Conservation (phyloP, 1,140 invertebrate genomes). For the Aphaenogaster floridana region DNA sequence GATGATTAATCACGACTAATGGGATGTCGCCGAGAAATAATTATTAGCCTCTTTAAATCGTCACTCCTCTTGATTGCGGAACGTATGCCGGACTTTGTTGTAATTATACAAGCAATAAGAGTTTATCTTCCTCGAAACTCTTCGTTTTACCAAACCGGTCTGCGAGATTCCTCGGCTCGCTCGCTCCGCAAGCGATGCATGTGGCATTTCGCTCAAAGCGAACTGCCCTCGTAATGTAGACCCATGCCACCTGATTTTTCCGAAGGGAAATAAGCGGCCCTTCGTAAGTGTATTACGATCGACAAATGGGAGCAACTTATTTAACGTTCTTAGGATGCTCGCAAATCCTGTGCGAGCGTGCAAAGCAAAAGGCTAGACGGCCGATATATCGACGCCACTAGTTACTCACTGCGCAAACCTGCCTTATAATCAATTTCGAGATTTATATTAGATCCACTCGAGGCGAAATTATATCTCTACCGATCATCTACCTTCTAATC, state of each 20-base stretch:
- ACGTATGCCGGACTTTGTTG: conserved; percentile 49
- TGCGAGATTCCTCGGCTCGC: conserved; percentile 28
- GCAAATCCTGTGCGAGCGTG: conserved; percentile 43
- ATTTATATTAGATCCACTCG: conserved; percentile 63
- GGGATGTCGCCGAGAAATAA: conserved; percentile 52
- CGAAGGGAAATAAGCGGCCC: conserved; percentile 55
- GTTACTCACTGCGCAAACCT: conserved; percentile 57
- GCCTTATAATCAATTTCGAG: conserved; percentile 65
- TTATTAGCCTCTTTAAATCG: conserved; percentile 59
- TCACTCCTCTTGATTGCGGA: conserved; percentile 51
- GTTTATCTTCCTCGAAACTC: conserved; percentile 53
- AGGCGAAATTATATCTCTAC: conserved; percentile 54
- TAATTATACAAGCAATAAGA: conserved; percentile 58
- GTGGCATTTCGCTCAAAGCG: conserved; percentile 61
- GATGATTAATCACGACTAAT: conserved; percentile 55
- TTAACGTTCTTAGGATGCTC: conserved; percentile 63
- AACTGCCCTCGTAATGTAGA: conserved; percentile 62
- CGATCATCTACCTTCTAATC: conserved; percentile 18
- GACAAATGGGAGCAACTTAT: conserved; percentile 65
- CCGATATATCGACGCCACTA: conserved; percentile 41
- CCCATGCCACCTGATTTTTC: conserved; percentile 56
- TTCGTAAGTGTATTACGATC: conserved; percentile 63
- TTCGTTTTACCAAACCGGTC: conserved; percentile 63
- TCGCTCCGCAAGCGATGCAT: conserved; percentile 42
- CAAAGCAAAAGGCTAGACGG: conserved; percentile 43